phyloP scores from a whole-genome alignment of 2,797 vertebrate species.

The Australoheros facetus region DNA sequence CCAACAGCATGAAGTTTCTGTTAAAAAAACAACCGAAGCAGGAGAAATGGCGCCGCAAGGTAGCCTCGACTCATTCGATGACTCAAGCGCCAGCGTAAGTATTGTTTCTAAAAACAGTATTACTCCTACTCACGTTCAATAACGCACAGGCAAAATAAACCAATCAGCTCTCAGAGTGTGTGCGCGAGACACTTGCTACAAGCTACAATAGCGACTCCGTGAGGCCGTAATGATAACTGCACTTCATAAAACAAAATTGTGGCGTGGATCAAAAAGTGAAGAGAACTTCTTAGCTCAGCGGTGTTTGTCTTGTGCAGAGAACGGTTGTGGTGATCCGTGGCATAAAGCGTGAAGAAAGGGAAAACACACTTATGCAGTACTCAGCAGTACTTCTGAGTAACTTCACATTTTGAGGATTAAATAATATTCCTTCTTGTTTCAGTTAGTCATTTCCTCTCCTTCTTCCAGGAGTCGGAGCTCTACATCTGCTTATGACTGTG shows the following conservation, averaged over 20 bases:
- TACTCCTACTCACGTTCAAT: not conserved
- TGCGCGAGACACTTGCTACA: not conserved
- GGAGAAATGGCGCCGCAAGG: conserved; percentile 13
- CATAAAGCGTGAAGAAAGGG: not conserved
- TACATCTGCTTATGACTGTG: conserved; percentile 72
- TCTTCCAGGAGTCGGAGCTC: conserved; percentile 71
- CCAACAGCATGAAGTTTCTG: conserved; percentile 35
- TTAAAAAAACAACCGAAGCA: conserved; percentile 43
- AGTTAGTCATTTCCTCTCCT: not conserved
- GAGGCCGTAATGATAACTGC: conserved; percentile 13
- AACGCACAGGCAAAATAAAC: not conserved
- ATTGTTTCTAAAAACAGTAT: rapidly evolving
- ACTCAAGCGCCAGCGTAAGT: conserved; percentile 61
- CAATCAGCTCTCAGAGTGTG: not conserved
- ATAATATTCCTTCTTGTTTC: not conserved
- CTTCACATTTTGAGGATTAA: not conserved
- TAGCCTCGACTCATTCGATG: conserved; percentile 37
- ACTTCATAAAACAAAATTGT: not conserved
- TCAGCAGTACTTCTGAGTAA: no score
- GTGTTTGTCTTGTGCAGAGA: not conserved
- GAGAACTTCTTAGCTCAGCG: not conserved
- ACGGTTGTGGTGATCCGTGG: not conserved
- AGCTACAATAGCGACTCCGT: not conserved
- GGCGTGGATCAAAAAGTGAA: not conserved
- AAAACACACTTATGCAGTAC: not conserved